Evolutionary conservation across 1,140 invertebrate species (phyloP), one percentile per base, ranked within the genome.

Genomic region (Berghia stephanieae): DNA sequence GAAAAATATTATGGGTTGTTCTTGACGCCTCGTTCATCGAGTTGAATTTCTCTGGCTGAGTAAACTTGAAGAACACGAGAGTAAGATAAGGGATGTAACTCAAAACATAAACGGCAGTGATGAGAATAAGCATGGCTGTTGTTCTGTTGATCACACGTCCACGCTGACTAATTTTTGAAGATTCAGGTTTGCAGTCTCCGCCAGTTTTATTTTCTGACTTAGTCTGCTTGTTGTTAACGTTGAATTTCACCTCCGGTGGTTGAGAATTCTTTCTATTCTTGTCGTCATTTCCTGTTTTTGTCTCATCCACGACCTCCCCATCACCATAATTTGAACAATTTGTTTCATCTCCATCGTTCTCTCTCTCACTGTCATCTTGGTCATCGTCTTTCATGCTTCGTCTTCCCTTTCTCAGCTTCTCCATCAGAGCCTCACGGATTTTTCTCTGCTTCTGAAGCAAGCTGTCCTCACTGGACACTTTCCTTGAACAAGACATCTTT

Each of bases 91-190:
- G 83, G 34, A 84, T 44, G 66, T 83, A 84, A 13, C 80, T 79
- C n/a, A 83, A 16, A 5, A 82, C 43, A 72, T 80, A 84, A 1
- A 83, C 81, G 16, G 83, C 78, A 0, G 80, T 84, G 60, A 84
- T 84, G 0, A 80, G 63, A 40, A 83, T 83, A 69, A 84, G 71
- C 80, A 84, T 84, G 24, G 77, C 57, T 16, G 82, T 84, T 6
- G 78, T 82, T 1, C 74, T 46, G 6, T 52, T 46, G 2, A 66
- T 67, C n/a, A n/a, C n/a, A n/a, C n/a, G n/a, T n/a, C n/a, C n/a
- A n/a, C n/a, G n/a, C n/a, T n/a, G n/a, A n/a, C n/a, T n/a, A n/a
- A n/a, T n/a, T n/a, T n/a, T n/a, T n/a, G n/a, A n/a, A n/a, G n/a
- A n/a, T n/a, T n/a, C n/a, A n/a, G n/a, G n/a, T n/a, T n/a, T n/a